phyloP scores from a whole-genome alignment of 2,797 vertebrate species.

The Melanotaenia maccullochi region DNA sequence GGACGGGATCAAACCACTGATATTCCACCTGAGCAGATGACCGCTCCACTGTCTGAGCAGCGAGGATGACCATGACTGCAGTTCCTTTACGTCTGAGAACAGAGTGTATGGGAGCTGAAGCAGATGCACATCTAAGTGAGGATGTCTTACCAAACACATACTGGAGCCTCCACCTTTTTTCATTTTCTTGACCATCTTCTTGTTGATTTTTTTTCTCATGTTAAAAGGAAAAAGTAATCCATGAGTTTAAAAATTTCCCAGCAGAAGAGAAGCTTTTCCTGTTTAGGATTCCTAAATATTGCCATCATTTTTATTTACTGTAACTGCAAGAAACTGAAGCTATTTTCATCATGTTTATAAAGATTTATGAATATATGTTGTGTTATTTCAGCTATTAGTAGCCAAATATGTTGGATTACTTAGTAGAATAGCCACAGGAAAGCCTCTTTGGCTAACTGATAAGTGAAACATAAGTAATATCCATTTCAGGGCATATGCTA shows the following conservation, averaged over 20 bases:
- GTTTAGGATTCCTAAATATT: too few relatives aligned
- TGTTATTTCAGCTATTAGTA: conserved; percentile 21
- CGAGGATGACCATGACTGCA: too few relatives aligned
- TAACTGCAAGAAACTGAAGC: neutral
- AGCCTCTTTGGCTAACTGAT: conserved; percentile 33
- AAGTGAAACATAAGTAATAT: conserved; percentile 28
- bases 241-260: too few relatives aligned
- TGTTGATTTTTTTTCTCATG: too few relatives aligned
- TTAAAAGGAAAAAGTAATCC: too few relatives aligned
- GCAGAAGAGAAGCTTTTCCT: too few relatives aligned
- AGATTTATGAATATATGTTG: neutral
- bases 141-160: conserved; percentile 24
- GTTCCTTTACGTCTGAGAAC: too few relatives aligned
- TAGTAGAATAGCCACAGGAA: conserved; percentile 26
- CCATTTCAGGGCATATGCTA: conserved; percentile 24
- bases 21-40: too few relatives aligned
- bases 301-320: too few relatives aligned
- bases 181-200: too few relatives aligned
- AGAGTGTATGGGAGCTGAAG: neutral
- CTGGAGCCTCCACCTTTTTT: conserved; percentile 48
- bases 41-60: too few relatives aligned
- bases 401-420: neutral
- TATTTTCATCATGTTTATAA: conserved; percentile 4
- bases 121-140: conserved; percentile 14
- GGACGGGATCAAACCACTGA: too few relatives aligned